Conservation (phyloP, 2,888 invertebrate genomes). For the Diachrysia chrysitis region DNA sequence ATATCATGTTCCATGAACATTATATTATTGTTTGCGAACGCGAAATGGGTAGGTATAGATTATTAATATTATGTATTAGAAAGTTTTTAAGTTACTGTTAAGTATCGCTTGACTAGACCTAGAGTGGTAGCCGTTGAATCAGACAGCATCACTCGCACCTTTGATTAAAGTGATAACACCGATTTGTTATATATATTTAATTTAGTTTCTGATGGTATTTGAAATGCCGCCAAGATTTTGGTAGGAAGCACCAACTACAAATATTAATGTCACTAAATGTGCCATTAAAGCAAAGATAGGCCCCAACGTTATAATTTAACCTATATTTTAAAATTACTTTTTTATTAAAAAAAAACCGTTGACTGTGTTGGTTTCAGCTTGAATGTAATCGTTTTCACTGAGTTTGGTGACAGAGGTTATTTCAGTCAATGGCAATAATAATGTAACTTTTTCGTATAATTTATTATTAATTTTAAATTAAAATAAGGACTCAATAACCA, state of each 20-base stretch:
- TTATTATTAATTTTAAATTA: too few species aligned
- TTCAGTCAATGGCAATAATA: constrained; percentile 38
- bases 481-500: too few species aligned
- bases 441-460: constrained; percentile 23
- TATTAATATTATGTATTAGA: background rate
- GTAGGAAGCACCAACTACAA: constrained; percentile 74
- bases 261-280: constrained; percentile 79
- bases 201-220: constrained; percentile 76
- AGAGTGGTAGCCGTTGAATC: constrained; percentile 33
- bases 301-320: constrained; percentile 71
- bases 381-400: constrained; percentile 52
- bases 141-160: constrained; percentile 56
- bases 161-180: constrained; percentile 65
- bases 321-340: constrained; percentile 71
- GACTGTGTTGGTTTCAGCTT: constrained; percentile 58
- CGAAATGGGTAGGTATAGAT: constrained; percentile 16
- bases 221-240: constrained; percentile 82
- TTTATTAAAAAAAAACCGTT: constrained; percentile 64
- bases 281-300: constrained; percentile 77
- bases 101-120: constrained; percentile 23
- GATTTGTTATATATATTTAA: constrained; percentile 73
- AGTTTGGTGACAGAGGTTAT: constrained; percentile 56
- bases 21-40: constrained; percentile 44
- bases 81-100: constrained; percentile 35
- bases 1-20: constrained; percentile 60